These are phyloP conservation scores for Pyrgilauda ruficollis DNA, from an alignment of 2,113 vertebrate genomes.

Conservation along the genomic window DNA sequence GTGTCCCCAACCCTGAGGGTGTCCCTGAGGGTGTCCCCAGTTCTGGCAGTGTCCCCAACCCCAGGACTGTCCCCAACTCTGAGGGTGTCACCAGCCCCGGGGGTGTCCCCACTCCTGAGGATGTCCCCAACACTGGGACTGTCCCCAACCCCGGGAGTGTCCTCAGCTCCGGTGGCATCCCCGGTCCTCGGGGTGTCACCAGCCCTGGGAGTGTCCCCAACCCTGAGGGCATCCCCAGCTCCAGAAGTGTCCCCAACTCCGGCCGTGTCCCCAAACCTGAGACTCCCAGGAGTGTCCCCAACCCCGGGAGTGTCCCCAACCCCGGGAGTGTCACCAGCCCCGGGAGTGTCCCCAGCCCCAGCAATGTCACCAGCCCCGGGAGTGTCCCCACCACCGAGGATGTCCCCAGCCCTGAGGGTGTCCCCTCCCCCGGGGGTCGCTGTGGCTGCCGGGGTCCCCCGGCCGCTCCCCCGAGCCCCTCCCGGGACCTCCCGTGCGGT, in stretches of 20 bases:
- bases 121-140: rapidly evolving
- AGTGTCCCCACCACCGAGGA: rapidly evolving
- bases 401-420: rapidly evolving
- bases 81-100: too few species aligned
- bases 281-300: too few species aligned
- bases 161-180: too few species aligned
- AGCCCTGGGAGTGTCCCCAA: rapidly evolving
- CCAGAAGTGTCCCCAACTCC: too few species aligned
- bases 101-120: rapidly evolving
- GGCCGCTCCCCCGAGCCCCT: background rate
- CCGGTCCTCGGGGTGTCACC: rapidly evolving
- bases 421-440: background rate
- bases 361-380: background rate
- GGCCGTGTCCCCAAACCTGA: too few species aligned
- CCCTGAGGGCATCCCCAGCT: too few species aligned
- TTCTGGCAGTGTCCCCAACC: too few species aligned
- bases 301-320: background rate
- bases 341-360: rapidly evolving
- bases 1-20: too few species aligned
- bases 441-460: background rate
- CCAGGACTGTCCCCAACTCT: too few species aligned
- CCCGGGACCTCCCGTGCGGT: background rate
- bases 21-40: too few species aligned
- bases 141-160: rapidly evolving
- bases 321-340: rapidly evolving